Base-by-base conservation (phyloP, 2,888 invertebrate species). In the Stomorhina lunata region DNA sequence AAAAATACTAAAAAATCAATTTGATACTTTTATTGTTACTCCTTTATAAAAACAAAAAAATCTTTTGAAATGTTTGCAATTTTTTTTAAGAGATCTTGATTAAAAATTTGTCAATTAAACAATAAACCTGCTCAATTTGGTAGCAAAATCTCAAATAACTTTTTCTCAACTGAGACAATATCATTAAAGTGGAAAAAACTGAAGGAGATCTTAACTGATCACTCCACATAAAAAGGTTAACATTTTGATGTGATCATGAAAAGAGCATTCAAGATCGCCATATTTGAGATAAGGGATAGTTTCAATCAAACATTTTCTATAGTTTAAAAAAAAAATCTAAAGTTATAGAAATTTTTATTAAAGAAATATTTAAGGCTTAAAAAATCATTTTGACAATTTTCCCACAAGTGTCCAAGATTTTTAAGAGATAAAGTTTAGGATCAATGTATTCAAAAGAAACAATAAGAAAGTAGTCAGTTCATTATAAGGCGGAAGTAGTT, bases 361-460 rank as follows among this genome's bases (percentile, higher is more conserved):
- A 61, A 61, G 25, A n/a, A 20, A 27, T 10, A 50, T 25, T 15
- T 37, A n/a, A 68, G 48, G 20, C 25, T 57, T 57, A 12, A 22
- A 59, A 57, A 75, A 57, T 57, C 68, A 68, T 50, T n/a, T 76
- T 76, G 68, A 68, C 69, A 71, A 80, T 34, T 69, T 82, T 82
- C 79, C 82, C 82, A 82, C 79, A 82, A 82, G 75, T 82, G 82
- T 71, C 59, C 75, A 37, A 71, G 75, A 75, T 65, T 63, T 72
- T 34, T 12, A 20, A 22, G n/a, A 72, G 72, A 71, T 72, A 79
- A 57, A 59, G 4, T 66, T 63, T 29, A 12, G 37, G n/a, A 48
- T 61, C 5, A n/a, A 37, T 37, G 9, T 50, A 63, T 63, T 7
- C 0, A n/a, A 63, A 29, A 55, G 53, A 68, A 34, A 61, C 37